Conservation (phyloP, 1,140 invertebrate species). For the Drosophila setifemur region DNA sequence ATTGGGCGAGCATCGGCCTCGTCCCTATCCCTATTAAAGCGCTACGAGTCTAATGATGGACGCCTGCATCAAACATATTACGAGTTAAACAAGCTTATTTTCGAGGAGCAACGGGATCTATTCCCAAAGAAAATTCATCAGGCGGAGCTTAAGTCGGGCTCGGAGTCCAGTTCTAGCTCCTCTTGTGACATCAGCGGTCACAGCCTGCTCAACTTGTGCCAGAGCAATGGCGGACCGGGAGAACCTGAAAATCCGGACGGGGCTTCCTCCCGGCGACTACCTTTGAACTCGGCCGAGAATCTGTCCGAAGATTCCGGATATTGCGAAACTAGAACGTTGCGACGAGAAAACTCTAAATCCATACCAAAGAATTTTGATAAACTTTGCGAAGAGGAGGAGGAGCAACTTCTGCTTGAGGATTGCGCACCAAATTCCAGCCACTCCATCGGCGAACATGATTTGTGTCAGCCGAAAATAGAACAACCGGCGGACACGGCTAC, state of each 20-base stretch:
- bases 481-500: conserved; percentile 8
- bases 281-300: conserved; percentile 86
- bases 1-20: conserved; percentile 60
- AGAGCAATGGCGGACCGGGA: conserved; percentile 9
- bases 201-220: conserved; percentile 49
- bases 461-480: conserved; percentile 77
- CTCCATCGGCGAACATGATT: conserved; percentile 57
- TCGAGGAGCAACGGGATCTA: conserved; percentile 45
- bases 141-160: conserved; percentile 61
- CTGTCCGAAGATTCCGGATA: conserved; percentile 90
- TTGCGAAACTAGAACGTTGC: conserved; percentile 84
- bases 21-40: conserved; percentile 67
- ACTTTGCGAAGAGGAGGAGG: conserved; percentile 77
- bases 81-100: conserved; percentile 76
- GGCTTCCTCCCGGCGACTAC: conserved; percentile 27
- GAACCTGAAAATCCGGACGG: conserved; percentile 9
- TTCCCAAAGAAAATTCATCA: conserved; percentile 51
- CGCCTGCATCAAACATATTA: conserved; percentile 77
- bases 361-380: conserved; percentile 82
- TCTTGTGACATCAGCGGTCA: conserved; percentile 60
- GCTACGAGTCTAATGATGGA: conserved; percentile 72
- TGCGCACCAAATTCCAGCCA: conserved; percentile 43
- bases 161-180: conserved; percentile 58
- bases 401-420: conserved; percentile 30
- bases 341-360: conserved; percentile 82